A percentile compares a stretch with the other conserved stretches of the same genome.
These are phyloP conservation scores for Onychostoma macrolepis DNA, from an alignment of 2,113 vertebrate genomes.

Conservation along the genomic window DNA sequence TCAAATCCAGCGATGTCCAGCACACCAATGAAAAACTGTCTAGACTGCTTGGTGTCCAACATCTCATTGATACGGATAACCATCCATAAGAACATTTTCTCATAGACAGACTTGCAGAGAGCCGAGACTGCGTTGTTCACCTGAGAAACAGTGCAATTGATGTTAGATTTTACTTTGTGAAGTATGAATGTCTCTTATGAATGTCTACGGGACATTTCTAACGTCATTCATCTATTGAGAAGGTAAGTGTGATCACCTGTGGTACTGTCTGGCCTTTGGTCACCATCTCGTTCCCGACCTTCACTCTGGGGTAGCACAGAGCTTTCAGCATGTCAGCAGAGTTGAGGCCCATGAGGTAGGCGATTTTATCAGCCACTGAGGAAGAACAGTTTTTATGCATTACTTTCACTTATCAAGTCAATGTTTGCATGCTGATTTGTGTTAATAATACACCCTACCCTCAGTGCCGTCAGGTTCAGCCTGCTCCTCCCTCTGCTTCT, in stretches of 20 bases:
- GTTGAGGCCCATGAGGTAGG: conserved; percentile 66
- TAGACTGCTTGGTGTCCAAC: no score
- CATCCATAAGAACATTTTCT: no score
- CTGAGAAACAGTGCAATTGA: no score
- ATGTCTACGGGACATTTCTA: no score
- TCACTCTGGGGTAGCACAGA: conserved; percentile 64
- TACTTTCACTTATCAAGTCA: not conserved
- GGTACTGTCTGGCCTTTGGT: conserved; percentile 57
- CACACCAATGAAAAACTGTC: no score
- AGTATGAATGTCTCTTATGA: no score
- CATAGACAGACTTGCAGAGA: no score
- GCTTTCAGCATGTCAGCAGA: conserved; percentile 65
- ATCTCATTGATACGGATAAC: no score
- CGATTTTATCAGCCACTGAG: conserved; percentile 62
- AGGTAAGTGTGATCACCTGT: not conserved
- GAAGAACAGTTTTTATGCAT: not conserved
- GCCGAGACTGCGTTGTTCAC: no score
- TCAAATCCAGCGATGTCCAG: no score
- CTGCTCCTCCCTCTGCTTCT: conserved; percentile 7
- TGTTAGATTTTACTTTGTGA: no score
- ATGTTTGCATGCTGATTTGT: not conserved
- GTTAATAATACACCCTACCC: conserved; percentile 66
- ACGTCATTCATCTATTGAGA: not conserved
- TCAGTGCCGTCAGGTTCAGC: conserved; percentile 85
- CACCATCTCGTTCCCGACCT: conserved; percentile 64